Conservation (phyloP, 2,113 vertebrate genomes). For the Halcyon malimbica region DNA sequence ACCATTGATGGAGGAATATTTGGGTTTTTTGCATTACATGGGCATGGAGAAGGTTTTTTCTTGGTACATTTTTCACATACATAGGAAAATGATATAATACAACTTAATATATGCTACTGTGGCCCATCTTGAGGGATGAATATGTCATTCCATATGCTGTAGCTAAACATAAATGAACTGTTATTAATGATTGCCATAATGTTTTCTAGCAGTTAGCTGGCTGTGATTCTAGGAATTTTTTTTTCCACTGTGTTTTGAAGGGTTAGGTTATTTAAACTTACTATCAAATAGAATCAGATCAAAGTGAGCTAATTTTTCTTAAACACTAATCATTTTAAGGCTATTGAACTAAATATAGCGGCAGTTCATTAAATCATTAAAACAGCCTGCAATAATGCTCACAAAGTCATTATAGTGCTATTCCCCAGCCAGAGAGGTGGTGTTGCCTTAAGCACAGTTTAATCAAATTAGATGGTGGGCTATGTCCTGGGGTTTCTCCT, state of each 20-base stretch:
- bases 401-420: slow-evolving; percentile 91
- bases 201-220: slow-evolving; percentile 81
- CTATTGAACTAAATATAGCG: slow-evolving; percentile 88
- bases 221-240: slow-evolving; percentile 80
- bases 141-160: slow-evolving; percentile 68
- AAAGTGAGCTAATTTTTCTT: slow-evolving; percentile 89
- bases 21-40: neutral
- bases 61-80: neutral
- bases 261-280: slow-evolving; percentile 87
- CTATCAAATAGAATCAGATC: slow-evolving; percentile 86
- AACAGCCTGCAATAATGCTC: slow-evolving; percentile 88
- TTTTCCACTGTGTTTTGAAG: slow-evolving; percentile 83
- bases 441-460: slow-evolving; percentile 93
- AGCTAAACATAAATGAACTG: slow-evolving; percentile 81
- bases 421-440: slow-evolving; percentile 88
- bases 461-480: slow-evolving; percentile 92
- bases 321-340: slow-evolving; percentile 92
- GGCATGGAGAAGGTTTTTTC: neutral
- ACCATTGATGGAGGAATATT: neutral
- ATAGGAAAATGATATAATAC: neutral
- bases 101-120: slow-evolving; percentile 34
- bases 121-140: slow-evolving; percentile 62
- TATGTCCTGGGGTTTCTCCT: slow-evolving; percentile 90
- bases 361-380: slow-evolving; percentile 95
- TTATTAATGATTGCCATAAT: slow-evolving; percentile 80